A percentile compares a stretch with the other conserved stretches of the same genome.
Conservation (phyloP, 2,888 invertebrate species). For the Acrobasis repandana region DNA sequence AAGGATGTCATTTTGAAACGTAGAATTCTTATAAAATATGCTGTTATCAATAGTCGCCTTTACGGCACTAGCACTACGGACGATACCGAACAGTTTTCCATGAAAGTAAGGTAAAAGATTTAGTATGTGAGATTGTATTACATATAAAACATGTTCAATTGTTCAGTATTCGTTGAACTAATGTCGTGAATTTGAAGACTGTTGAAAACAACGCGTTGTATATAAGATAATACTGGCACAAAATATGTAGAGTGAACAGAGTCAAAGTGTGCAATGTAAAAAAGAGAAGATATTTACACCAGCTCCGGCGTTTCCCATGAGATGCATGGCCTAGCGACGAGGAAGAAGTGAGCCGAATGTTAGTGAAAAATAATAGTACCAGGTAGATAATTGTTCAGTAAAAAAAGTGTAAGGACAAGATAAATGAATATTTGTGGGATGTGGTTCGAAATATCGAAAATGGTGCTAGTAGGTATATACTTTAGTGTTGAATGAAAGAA, state of each 20-base stretch:
- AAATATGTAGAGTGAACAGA: constrained; percentile 52
- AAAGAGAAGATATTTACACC: constrained; percentile 90
- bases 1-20: constrained; percentile 32
- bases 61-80: too few relatives aligned
- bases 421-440: constrained; percentile 8
- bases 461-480: neutral
- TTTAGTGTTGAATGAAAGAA: too few relatives aligned
- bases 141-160: too few relatives aligned
- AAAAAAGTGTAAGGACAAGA: constrained; percentile 46
- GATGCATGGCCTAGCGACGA: constrained; percentile 92
- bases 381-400: constrained; percentile 8
- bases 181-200: too few relatives aligned
- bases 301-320: constrained; percentile 94
- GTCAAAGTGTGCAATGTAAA: constrained; percentile 76
- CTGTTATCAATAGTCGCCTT: too few relatives aligned
- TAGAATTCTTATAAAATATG: constrained; percentile 38
- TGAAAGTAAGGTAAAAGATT: too few relatives aligned
- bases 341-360: constrained; percentile 70
- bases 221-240: constrained; percentile 35
- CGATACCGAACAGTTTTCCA: too few relatives aligned
- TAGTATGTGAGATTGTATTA: too few relatives aligned
- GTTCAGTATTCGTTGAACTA: too few relatives aligned
- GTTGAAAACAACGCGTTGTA: too few relatives aligned
- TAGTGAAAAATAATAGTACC: constrained; percentile 55
- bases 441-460: neutral